These are phyloP conservation scores for Syngnathus scovelli DNA, from an alignment of 2,113 vertebrate species.

Conservation along the genomic window DNA sequence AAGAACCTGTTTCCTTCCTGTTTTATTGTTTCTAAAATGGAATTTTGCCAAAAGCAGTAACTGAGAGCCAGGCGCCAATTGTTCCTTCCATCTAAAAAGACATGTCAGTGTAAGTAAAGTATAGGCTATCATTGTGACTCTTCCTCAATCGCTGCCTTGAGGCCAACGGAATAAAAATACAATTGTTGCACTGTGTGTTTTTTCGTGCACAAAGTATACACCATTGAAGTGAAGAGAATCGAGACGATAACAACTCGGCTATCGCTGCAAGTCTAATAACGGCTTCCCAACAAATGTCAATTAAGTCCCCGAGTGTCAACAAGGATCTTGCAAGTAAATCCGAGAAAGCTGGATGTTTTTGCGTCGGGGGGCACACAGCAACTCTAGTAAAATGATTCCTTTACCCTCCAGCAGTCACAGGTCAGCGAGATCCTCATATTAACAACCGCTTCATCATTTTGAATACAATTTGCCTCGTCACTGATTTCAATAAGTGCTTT, in stretches of 20 bases:
- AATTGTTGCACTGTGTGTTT: background rate
- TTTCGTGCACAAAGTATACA: background rate
- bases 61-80: background rate
- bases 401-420: background rate
- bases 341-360: background rate
- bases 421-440: background rate
- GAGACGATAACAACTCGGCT: background rate
- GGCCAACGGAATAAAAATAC: background rate
- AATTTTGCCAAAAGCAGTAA: background rate
- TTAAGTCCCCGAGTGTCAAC: background rate
- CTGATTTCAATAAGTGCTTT: background rate
- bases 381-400: background rate
- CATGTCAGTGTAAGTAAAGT: background rate
- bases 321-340: background rate
- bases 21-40: background rate
- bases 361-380: background rate
- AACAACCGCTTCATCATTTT: background rate
- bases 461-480: too few relatives aligned
- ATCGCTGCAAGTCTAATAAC: background rate
- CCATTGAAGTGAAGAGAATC: background rate
- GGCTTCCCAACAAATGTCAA: background rate
- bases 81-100: background rate
- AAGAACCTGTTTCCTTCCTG: background rate
- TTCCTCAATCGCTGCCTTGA: background rate
- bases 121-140: background rate